A percentile compares a stretch with the other conserved stretches of the same genome.
Evolutionary conservation across 2,797 vertebrate genomes (phyloP).

Genomic region (Rhynchonycteris naso): DNA sequence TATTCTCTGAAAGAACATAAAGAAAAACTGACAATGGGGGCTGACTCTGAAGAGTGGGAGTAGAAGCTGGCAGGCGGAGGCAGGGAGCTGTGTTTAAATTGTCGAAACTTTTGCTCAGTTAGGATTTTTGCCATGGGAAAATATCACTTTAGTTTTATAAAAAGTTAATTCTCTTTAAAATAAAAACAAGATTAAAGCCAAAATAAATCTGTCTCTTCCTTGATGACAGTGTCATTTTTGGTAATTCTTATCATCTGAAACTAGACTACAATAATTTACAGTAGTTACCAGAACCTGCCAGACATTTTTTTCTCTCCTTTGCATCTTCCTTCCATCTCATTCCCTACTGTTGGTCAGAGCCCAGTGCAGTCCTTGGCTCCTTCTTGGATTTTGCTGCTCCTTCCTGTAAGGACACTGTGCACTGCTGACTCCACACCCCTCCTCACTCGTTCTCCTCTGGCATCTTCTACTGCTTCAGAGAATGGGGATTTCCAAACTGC

Average conservation of each 20-base stretch:
- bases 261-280: neutral
- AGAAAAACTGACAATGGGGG: neutral
- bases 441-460: too few relatives aligned
- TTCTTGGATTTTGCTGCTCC: neutral
- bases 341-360: neutral
- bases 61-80: rapidly evolving
- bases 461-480: neutral
- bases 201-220: neutral
- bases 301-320: neutral
- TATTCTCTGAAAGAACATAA: neutral
- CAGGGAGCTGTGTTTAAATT: neutral
- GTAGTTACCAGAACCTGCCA: neutral
- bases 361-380: neutral
- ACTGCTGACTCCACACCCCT: rapidly evolving
- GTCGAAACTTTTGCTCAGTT: neutral
- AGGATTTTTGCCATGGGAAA: neutral
- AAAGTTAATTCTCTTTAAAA: neutral
- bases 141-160: neutral
- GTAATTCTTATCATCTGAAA: neutral
- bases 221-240: neutral
- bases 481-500: neutral
- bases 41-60: neutral
- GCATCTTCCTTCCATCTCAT: neutral
- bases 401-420: neutral
- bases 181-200: neutral